Conservation (phyloP, 1,140 invertebrate species). For the Semibalanus balanoides region DNA sequence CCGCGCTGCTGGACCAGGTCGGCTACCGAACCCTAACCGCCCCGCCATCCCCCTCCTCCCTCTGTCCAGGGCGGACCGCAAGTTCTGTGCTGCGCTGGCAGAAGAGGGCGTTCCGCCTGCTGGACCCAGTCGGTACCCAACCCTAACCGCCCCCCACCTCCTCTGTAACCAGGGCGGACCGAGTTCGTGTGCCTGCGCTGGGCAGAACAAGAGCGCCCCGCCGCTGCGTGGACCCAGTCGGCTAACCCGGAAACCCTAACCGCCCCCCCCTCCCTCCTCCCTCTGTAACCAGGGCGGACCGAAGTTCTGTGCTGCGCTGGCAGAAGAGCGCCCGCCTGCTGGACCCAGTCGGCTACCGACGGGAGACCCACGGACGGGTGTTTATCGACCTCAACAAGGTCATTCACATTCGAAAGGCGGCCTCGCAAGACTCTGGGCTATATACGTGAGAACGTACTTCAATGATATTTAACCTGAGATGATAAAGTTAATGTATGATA, state of each 20-base stretch:
- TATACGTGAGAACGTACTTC: neutral
- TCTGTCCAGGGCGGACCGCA: too few species aligned
- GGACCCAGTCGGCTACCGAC: neutral
- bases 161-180: neutral
- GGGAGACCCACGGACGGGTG: neutral
- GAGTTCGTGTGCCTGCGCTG: neutral
- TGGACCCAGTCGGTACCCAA: too few species aligned
- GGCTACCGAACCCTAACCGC: too few species aligned
- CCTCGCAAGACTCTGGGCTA: neutral
- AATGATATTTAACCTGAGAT: too few species aligned
- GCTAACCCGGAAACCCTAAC: too few species aligned
- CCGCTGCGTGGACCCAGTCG: too few species aligned
- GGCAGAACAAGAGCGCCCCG: neutral
- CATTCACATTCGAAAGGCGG: neutral
- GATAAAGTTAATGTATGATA: too few species aligned
- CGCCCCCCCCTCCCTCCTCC: neutral
- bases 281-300: neutral
- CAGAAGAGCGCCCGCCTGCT: neutral
- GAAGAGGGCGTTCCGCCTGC: too few species aligned
- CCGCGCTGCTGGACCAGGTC: too few species aligned
- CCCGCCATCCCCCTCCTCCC: too few species aligned
- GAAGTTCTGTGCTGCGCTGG: neutral
- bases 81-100: too few species aligned
- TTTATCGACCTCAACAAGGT: constrained; percentile 3
- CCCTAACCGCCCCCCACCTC: neutral